phyloP scores from a whole-genome alignment of 2,888 invertebrate genomes.

The Epicampocera succincta region DNA sequence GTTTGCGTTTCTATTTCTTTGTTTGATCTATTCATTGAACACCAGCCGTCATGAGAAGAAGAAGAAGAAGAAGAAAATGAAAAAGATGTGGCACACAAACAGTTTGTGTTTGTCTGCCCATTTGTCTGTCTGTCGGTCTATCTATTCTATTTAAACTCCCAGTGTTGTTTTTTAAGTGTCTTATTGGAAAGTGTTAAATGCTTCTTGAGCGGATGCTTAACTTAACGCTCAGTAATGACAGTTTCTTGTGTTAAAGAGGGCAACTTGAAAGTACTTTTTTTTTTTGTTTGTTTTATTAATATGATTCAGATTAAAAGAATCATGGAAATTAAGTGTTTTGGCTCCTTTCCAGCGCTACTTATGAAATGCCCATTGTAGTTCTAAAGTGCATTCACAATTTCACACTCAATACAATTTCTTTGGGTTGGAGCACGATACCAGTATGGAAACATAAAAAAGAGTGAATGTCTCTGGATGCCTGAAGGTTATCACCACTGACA shows the following conservation, averaged over 20 bases:
- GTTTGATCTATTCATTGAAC: constrained; percentile 23
- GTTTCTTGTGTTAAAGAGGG: constrained; percentile 12
- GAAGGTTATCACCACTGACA: constrained; percentile 61
- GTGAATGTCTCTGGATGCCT: not conserved
- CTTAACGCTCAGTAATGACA: constrained; percentile 54
- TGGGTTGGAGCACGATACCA: not conserved
- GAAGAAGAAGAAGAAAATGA: no score
- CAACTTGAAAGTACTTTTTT: no score
- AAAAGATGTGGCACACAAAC: constrained; percentile 30
- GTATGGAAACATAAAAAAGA: not conserved
- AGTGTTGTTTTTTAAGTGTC: constrained; percentile 26
- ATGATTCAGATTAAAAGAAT: not conserved
- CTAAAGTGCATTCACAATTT: constrained; percentile 49
- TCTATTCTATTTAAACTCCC: not conserved
- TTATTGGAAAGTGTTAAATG: constrained; percentile 47
- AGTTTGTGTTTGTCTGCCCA: not conserved
- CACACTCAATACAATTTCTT: constrained; percentile 14
- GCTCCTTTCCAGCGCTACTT: not conserved
- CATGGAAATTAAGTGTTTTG: not conserved
- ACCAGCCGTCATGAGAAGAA: constrained; percentile 17
- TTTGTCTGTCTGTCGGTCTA: not conserved
- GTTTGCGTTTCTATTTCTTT: constrained; percentile 2
- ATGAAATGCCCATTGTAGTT: no score
- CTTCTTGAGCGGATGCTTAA: constrained; percentile 49
- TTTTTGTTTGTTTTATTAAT: not conserved